Conservation (phyloP, 2,797 vertebrate genomes). For the Linurgus olivaceus region DNA sequence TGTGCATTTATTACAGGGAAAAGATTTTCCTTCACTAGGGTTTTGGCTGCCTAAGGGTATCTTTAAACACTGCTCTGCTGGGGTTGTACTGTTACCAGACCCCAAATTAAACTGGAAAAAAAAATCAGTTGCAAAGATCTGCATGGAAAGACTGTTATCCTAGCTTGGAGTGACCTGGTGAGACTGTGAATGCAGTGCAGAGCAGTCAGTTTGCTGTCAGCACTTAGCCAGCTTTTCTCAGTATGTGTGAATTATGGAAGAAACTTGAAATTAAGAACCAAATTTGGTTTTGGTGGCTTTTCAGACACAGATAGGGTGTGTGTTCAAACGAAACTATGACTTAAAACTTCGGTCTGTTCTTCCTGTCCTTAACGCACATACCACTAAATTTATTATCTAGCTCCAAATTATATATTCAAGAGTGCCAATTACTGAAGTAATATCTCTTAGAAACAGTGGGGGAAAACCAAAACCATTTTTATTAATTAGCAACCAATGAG, state of each 20-base stretch:
- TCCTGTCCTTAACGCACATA: neutral
- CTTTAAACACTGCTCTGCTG: neutral
- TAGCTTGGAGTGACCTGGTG: neutral
- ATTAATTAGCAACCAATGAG: neutral
- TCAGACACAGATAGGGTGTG: neutral
- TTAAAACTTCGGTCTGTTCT: neutral
- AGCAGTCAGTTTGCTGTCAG: neutral
- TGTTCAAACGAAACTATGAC: neutral
- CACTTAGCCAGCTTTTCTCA: neutral
- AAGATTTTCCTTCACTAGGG: neutral
- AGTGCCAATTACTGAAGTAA: neutral
- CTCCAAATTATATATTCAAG: neutral
- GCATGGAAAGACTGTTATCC: neutral
- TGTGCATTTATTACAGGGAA: neutral
- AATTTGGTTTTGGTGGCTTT: slow-evolving; percentile 42
- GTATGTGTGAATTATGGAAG: neutral
- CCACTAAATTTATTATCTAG: neutral
- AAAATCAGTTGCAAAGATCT: neutral
- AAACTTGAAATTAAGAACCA: neutral
- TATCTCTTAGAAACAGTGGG: neutral
- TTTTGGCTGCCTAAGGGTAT: neutral
- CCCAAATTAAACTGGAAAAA: neutral
- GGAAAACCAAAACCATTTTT: neutral
- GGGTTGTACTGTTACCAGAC: neutral
- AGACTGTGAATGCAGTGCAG: neutral